Conservation (phyloP, 2,113 vertebrate genomes). For the Tricholaema leucomelas region DNA sequence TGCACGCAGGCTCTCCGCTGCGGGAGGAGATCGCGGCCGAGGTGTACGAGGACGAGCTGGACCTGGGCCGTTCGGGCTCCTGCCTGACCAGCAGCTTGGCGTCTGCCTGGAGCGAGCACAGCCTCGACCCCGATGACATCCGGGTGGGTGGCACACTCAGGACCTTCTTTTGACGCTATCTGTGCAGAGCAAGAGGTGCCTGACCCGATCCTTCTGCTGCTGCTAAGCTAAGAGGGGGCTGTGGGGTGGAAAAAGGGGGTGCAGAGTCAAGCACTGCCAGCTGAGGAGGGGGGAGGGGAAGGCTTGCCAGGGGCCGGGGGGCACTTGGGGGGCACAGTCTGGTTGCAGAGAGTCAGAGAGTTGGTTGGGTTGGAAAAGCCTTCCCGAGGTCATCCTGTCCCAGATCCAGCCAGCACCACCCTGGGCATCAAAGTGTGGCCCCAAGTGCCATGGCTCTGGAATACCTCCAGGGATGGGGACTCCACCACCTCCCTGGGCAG, state of each 20-base stretch:
- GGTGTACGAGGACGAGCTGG: slow-evolving; percentile 93
- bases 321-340: neutral
- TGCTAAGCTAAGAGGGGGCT: neutral
- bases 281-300: neutral
- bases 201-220: slow-evolving; percentile 56
- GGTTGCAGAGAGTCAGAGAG: neutral
- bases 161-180: slow-evolving; percentile 61
- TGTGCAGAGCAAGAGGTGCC: slow-evolving; percentile 69
- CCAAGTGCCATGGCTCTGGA: too few relatives aligned
- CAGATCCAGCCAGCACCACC: too few relatives aligned
- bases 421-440: too few relatives aligned
- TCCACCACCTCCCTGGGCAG: too few relatives aligned
- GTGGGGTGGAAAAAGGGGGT: neutral
- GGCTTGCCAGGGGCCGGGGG: neutral
- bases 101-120: slow-evolving; percentile 91
- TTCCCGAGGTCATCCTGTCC: too few relatives aligned
- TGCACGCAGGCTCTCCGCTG: slow-evolving; percentile 77
- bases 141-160: slow-evolving; percentile 80
- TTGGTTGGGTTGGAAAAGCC: too few relatives aligned
- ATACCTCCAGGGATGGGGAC: too few relatives aligned
- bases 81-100: slow-evolving; percentile 90
- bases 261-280: neutral
- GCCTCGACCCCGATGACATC: slow-evolving; percentile 93
- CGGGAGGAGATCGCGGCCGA: slow-evolving; percentile 90
- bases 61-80: slow-evolving; percentile 82